These are phyloP conservation scores for Conistra vaccinii DNA, from an alignment of 2,888 invertebrate species.

Conservation along the genomic window DNA sequence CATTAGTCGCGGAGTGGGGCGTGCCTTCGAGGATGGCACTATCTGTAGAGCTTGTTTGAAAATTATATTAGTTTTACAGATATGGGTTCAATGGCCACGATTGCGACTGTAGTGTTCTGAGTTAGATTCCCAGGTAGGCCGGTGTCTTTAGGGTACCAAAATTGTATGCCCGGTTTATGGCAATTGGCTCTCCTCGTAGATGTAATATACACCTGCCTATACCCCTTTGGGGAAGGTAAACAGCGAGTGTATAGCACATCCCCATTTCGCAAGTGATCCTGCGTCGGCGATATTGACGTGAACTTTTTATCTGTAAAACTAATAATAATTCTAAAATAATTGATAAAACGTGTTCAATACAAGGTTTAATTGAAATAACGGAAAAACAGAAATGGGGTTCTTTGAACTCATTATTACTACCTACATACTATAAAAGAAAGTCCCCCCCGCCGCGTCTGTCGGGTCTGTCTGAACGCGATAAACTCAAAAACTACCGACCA, in stretches of 20 bases:
- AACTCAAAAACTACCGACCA: too few relatives aligned
- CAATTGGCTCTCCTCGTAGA: background rate
- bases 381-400: background rate
- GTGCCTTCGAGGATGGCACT: too few relatives aligned
- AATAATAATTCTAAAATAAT: conserved; percentile 7
- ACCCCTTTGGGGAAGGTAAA: background rate
- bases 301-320: conserved; percentile 29
- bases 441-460: too few relatives aligned
- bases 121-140: background rate
- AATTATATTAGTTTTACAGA: conserved; percentile 33
- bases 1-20: too few relatives aligned
- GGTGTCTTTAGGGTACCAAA: background rate
- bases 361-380: background rate
- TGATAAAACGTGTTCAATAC: background rate
- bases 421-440: too few relatives aligned
- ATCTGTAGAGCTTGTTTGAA: background rate
- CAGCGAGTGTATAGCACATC: background rate
- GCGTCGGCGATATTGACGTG: too few relatives aligned
- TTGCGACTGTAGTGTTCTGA: background rate
- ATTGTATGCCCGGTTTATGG: background rate
- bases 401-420: background rate
- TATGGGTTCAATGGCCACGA: background rate
- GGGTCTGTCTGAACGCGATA: too few relatives aligned
- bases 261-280: background rate
- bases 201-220: background rate